phyloP scores from a whole-genome alignment of 2,888 invertebrate genomes.

The Trypoxylon attenuatum region DNA sequence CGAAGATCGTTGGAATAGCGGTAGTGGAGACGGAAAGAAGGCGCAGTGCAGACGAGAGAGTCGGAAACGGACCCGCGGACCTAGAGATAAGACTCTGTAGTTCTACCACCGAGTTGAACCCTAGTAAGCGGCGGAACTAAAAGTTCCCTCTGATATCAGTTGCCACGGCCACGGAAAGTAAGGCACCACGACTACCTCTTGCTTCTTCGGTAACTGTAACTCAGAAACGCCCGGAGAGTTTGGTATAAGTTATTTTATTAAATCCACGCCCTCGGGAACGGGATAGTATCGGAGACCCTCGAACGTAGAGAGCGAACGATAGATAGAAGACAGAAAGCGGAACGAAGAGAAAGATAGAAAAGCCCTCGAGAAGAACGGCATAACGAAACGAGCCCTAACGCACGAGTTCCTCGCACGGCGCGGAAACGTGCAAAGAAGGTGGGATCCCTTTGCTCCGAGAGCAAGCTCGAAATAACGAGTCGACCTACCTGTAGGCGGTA shows the following conservation, averaged over 20 bases:
- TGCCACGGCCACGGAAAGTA: conserved; percentile 46
- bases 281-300: conserved; percentile 14
- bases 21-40: not conserved
- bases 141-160: conserved; percentile 65
- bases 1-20: not conserved
- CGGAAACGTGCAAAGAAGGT: not conserved
- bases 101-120: conserved; percentile 55
- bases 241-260: conserved; percentile 64
- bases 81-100: conserved; percentile 55
- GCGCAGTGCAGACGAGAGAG: conserved; percentile 10
- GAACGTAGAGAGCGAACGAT: conserved; percentile 7
- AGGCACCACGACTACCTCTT: conserved; percentile 43
- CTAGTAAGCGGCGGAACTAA: conserved; percentile 60
- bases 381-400: conserved; percentile 25
- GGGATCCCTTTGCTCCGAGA: not conserved
- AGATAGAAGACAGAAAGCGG: not conserved
- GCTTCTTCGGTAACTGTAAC: conserved; percentile 49
- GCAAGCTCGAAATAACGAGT: not conserved
- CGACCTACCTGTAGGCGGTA: conserved; percentile 12
- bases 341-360: not conserved
- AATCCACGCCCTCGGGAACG: conserved; percentile 50
- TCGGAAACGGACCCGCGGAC: conserved; percentile 42
- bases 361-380: conserved; percentile 16
- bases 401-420: not conserved
- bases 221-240: conserved; percentile 56